Base-by-base conservation (phyloP, 2,888 invertebrate genomes). In the Oithona nana region DNA sequence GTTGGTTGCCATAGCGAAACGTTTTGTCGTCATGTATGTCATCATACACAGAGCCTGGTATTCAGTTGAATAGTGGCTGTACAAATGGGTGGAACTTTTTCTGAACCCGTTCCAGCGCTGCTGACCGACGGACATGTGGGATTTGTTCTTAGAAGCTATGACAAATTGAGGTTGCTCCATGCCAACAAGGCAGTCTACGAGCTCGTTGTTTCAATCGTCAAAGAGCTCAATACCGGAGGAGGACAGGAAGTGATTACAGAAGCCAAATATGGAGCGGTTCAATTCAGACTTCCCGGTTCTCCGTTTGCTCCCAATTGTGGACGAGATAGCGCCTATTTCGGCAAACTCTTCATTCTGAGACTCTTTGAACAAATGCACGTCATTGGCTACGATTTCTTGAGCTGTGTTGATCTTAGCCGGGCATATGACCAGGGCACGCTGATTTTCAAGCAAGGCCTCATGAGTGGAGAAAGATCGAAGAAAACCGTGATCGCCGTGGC, bases 41-140 rank as follows among this genome's bases (percentile, higher is more conserved):
- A n/a, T n/a, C n/a, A n/a, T n/a, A n/a, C n/a, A n/a, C n/a, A n/a
- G n/a, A n/a, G n/a, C n/a, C n/a, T n/a, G n/a, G n/a, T n/a, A n/a
- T n/a, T n/a, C n/a, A n/a, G n/a, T n/a, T n/a, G n/a, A n/a, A n/a
- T n/a, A n/a, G n/a, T n/a, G n/a, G n/a, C n/a, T n/a, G n/a, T n/a
- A n/a, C n/a, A 54, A 6, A 54, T 54, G 54, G 54, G 54, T 24
- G 54, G 54, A 2, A 54, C 54, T 24, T 54, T 54, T 54, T 54
- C 54, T 24, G 54, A 54, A 20, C 54, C 54, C 3, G 26, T 54
- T 26, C 54, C 54, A 3, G 13, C 22, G 3, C 26, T 54, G 26
- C 13, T 24, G 3, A 20, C 20, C 11, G 24, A 24, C 16, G 54
- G 54, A 20, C 26, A 54, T 22, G 54, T 54, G 54, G 16, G 54